Conservation (phyloP, 2,797 vertebrate genomes). For the Pangasius larnaudii region DNA sequence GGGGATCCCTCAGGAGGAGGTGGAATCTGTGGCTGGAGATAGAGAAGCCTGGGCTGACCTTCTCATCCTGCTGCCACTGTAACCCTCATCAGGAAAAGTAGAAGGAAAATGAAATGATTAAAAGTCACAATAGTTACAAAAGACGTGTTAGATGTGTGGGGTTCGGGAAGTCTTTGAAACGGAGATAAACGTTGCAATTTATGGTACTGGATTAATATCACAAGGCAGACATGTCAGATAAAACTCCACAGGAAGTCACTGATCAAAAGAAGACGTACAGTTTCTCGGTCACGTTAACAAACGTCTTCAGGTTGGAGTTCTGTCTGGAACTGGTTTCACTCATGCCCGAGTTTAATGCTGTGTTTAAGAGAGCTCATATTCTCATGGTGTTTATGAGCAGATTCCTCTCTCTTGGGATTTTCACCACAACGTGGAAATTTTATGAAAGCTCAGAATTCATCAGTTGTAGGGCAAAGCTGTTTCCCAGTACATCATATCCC, state of each 20-base stretch:
- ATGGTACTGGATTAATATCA: neutral
- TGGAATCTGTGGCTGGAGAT: neutral
- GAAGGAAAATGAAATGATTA: neutral
- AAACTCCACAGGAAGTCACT: neutral
- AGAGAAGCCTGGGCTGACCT: neutral
- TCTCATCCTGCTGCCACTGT: neutral
- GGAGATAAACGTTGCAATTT: neutral
- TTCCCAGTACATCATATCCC: neutral
- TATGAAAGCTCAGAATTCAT: neutral
- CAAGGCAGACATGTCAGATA: neutral
- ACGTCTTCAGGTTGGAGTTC: neutral
- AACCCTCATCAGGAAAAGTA: neutral
- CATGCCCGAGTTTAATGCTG: neutral
- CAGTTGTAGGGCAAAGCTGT: neutral
- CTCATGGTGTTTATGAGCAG: neutral
- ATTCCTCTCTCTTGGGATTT: neutral
- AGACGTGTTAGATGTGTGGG: no score
- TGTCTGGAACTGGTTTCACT: neutral
- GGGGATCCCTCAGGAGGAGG: neutral
- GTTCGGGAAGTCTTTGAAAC: neutral
- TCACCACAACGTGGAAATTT: neutral
- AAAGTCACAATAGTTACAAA: neutral
- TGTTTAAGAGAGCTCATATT: neutral
- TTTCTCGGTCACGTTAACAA: neutral
- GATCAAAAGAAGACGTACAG: neutral